Evolutionary conservation across 2,797 vertebrate species (phyloP).

Genomic region (Notoglanidium macrostoma): DNA sequence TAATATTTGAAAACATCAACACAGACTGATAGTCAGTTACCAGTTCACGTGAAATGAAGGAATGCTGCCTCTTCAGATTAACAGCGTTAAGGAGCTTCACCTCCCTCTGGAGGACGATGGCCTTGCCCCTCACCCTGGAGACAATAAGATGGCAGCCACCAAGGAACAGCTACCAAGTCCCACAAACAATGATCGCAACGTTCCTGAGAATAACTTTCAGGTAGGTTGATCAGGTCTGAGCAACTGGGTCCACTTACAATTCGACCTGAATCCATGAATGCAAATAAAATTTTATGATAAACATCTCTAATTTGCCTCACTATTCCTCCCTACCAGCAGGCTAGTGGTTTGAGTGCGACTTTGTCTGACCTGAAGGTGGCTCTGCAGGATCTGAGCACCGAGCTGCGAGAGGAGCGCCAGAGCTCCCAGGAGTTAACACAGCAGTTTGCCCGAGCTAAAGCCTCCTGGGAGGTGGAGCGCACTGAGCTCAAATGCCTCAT

Average conservation of each 20-base stretch:
- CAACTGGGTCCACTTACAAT: neutral
- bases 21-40: neutral
- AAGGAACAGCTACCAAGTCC: slow-evolving; percentile 82
- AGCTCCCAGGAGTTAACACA: slow-evolving; percentile 92
- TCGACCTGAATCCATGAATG: neutral
- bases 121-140: slow-evolving; percentile 79
- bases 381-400: slow-evolving; percentile 89
- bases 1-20: neutral
- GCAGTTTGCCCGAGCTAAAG: slow-evolving; percentile 96
- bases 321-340: slow-evolving; percentile 65
- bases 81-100: slow-evolving; percentile 93
- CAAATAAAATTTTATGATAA: neutral
- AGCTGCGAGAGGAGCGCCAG: slow-evolving; percentile 87
- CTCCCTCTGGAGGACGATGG: slow-evolving; percentile 91
- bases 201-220: slow-evolving; percentile 59
- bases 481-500: slow-evolving; percentile 88
- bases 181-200: slow-evolving; percentile 60
- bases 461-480: slow-evolving; percentile 94
- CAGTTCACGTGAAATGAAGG: neutral
- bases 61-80: slow-evolving; percentile 78
- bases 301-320: neutral
- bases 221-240: slow-evolving; percentile 7
- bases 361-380: slow-evolving; percentile 90
- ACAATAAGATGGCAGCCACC: slow-evolving; percentile 79
- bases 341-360: slow-evolving; percentile 85